Evolutionary conservation across 2,797 vertebrate species (phyloP).

Genomic region (Pteronotus mesoamericanus): DNA sequence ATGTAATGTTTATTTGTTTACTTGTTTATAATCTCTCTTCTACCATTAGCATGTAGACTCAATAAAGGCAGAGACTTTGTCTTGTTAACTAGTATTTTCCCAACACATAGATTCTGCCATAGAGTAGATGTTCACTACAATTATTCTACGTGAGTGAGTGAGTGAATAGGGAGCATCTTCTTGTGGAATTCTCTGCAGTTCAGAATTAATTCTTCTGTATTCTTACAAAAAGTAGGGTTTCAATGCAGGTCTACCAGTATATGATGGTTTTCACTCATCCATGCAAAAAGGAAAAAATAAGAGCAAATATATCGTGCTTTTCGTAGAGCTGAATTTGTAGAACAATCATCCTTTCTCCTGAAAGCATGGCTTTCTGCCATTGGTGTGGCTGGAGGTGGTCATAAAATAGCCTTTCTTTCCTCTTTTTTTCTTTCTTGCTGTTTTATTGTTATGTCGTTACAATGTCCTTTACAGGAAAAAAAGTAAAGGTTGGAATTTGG

Average conservation of each 20-base stretch:
- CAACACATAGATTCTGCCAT: neutral
- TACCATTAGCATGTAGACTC: neutral
- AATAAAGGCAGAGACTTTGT: neutral
- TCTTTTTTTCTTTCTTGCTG: neutral
- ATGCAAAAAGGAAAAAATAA: neutral
- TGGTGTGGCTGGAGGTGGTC: neutral
- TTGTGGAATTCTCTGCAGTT: neutral
- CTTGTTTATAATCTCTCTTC: neutral
- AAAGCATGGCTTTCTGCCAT: neutral
- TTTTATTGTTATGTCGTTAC: neutral
- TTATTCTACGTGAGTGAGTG: neutral
- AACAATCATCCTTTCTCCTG: neutral
- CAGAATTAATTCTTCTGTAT: neutral
- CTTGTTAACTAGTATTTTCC: neutral
- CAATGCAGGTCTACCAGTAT: neutral
- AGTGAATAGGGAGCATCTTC: neutral
- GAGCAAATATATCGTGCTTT: neutral
- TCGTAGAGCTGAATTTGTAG: neutral
- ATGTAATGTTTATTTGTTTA: neutral
- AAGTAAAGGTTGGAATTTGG: neutral
- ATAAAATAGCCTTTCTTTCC: neutral
- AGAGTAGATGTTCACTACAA: neutral
- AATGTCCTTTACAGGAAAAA: neutral
- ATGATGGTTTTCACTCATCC: neutral
- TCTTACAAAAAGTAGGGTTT: neutral